phyloP scores from a whole-genome alignment of 1,140 invertebrate genomes.

The Brachionus plicatilis region DNA sequence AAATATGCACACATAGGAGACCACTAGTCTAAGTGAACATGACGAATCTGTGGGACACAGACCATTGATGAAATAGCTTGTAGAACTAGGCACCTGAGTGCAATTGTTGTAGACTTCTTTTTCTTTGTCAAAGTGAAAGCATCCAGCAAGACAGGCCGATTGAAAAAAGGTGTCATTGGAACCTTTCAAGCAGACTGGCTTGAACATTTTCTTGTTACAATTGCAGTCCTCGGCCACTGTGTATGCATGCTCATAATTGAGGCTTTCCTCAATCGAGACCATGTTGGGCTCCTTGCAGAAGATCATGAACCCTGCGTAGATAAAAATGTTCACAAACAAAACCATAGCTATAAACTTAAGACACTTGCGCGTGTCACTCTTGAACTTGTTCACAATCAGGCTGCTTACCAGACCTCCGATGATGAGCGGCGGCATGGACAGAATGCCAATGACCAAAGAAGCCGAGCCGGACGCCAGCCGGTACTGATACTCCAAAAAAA shows the following conservation, averaged over 20 bases:
- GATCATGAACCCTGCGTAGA: constrained; percentile 34
- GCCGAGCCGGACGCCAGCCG: constrained; percentile 24
- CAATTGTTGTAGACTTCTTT: constrained; percentile 7
- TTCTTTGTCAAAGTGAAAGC: constrained; percentile 2
- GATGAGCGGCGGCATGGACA: constrained; percentile 21
- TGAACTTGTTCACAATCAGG: constrained; percentile 14
- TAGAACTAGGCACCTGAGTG: neutral
- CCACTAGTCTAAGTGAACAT: constrained; percentile 3
- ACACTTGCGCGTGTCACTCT: constrained; percentile 12
- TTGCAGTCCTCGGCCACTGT: constrained; percentile 10
- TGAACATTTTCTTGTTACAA: constrained; percentile 37
- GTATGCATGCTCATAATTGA: neutral
- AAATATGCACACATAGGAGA: constrained; percentile 29
- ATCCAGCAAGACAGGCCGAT: constrained; percentile 23
- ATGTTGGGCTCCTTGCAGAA: constrained; percentile 21
- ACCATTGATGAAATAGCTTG: neutral
- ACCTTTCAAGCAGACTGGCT: constrained; percentile 33
- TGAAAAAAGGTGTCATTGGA: neutral
- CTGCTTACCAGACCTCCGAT: constrained; percentile 24
- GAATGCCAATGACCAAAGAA: constrained; percentile 12
- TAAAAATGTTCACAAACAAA: constrained; percentile 26
- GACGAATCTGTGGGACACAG: neutral
- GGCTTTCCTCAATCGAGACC: neutral
- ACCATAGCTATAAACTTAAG: neutral
- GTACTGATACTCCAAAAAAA: constrained; percentile 35